Conservation (phyloP, 2,113 vertebrate species). For the Phodopus roborovskii region DNA sequence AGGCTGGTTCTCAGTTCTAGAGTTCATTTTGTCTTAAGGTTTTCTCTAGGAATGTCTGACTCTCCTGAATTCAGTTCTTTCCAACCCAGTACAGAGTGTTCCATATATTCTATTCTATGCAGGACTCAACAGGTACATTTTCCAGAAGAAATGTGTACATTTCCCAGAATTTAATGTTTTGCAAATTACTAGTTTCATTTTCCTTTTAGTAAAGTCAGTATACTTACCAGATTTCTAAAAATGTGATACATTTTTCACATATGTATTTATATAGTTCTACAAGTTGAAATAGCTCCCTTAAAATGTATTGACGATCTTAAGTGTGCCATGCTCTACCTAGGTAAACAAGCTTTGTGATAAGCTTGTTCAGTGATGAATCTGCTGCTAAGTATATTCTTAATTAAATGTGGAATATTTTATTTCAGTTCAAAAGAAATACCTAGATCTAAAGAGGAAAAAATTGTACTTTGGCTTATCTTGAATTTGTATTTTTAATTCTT, state of each 20-base stretch:
- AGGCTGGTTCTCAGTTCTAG: background rate
- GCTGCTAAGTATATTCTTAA: conserved; percentile 53
- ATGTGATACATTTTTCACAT: conserved; percentile 49
- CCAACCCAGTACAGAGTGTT: background rate
- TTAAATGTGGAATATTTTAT: conserved; percentile 52
- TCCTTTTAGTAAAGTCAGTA: conserved; percentile 56
- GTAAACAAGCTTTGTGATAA: conserved; percentile 57
- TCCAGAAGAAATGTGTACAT: conserved; percentile 18
- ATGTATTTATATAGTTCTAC: conserved; percentile 56
- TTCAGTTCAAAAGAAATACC: conserved; percentile 4
- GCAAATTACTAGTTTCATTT: conserved; percentile 42
- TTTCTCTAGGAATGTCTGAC: background rate
- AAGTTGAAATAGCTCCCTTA: conserved; percentile 42
- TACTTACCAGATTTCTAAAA: conserved; percentile 53
- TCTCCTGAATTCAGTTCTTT: conserved; percentile 3
- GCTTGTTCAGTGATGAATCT: conserved; percentile 65
- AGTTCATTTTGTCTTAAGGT: background rate
- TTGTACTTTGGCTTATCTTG: background rate
- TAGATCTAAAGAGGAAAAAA: background rate
- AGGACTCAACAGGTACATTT: background rate
- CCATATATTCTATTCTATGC: background rate
- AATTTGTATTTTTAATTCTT: background rate
- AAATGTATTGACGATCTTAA: conserved; percentile 45
- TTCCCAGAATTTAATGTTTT: conserved; percentile 48
- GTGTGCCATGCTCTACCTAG: conserved; percentile 52